phyloP scores from a whole-genome alignment of 2,797 vertebrate species.

The Rousettus madagascariensis region DNA sequence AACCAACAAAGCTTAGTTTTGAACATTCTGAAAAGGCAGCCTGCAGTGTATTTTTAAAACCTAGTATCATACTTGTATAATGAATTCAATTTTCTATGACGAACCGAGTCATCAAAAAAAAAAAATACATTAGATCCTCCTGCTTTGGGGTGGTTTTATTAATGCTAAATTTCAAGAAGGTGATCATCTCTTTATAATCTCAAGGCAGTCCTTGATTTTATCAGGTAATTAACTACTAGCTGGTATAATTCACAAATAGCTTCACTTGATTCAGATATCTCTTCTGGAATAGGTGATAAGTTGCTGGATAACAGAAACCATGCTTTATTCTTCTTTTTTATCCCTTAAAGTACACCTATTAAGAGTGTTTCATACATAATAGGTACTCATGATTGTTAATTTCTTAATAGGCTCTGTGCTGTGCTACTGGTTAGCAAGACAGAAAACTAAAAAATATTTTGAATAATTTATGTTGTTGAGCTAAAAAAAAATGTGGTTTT shows the following conservation, averaged over 20 bases:
- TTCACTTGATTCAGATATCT: constrained; percentile 24
- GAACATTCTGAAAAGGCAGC: constrained; percentile 6
- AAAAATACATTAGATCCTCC: neutral
- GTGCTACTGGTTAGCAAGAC: constrained; percentile 17
- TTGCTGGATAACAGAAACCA: neutral
- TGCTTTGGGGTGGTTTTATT: neutral
- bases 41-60: neutral
- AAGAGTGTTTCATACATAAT: neutral
- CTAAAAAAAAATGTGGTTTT: constrained; percentile 45
- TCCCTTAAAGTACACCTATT: neutral
- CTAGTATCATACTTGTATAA: neutral
- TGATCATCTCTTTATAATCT: neutral
- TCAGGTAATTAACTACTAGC: neutral
- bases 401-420: neutral
- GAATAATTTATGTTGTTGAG: neutral
- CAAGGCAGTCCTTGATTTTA: neutral
- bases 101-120: neutral
- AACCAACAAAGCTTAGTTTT: constrained; percentile 39
- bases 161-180: constrained; percentile 10
- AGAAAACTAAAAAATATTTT: constrained; percentile 15
- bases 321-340: neutral
- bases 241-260: constrained; percentile 41
- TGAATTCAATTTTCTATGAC: constrained; percentile 10
- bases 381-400: neutral
- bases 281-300: neutral